Base-by-base conservation (phyloP, 2,888 invertebrate species). In the Pandemis heparana region DNA sequence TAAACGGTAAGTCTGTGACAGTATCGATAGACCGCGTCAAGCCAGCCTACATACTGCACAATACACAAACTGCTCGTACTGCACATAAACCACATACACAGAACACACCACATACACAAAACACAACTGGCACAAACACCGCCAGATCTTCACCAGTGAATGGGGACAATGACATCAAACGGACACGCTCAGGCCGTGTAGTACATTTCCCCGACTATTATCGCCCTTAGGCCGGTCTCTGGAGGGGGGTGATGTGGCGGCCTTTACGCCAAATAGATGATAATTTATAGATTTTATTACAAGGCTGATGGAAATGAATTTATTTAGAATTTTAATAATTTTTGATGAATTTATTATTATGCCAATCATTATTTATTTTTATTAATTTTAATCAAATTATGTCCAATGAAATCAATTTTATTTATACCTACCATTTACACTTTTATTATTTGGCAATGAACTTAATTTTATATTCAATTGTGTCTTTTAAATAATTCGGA, bases 11-110 rank as follows among this genome's bases (percentile, higher is more conserved):
- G 46, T 46, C 63, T 16, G 63, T 48, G 48, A 48, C 48, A 48
- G 48, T 48, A 48, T 48, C 48, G 14, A 1, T 48, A 48, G 48
- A 48, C 56, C 56, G 68, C 18, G 38, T 68, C 18, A 68, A 68
- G 56, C 68, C 68, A 46, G 68, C 68, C 46, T 68, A 68, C 68
- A 68, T 68, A 68, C 46, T 68, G 16, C 56, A 66, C 51, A 38
- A 66, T 53, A 23, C 46, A 64, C 12, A 64, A 3, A 66, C 38
- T 39, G 38, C 39, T n/a, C 41, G 16, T 53, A 66, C 66, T 9
- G 14, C 14, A 46, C 63, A 59, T 12, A 59, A 32, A 32, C 39
- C 51, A 38, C 51, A 10, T 16, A 16, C 51, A 66, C 18, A 59
- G 1, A 12, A 23, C 53, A 66, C 18, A 51, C 39, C 51, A 38